These are phyloP conservation scores for Drosophila suboccidentalis DNA, from an alignment of 2,888 invertebrate genomes.

Conservation along the genomic window DNA sequence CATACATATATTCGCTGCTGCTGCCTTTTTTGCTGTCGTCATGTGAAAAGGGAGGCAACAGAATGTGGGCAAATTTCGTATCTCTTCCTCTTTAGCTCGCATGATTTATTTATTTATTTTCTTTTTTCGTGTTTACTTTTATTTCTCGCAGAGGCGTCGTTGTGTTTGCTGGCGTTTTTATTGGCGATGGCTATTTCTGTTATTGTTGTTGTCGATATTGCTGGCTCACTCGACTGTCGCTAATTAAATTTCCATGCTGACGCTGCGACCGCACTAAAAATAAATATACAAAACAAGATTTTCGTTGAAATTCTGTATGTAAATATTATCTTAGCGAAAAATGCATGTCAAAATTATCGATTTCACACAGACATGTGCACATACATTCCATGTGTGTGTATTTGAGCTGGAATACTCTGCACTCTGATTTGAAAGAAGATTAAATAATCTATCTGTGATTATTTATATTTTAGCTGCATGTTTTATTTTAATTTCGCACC, in stretches of 20 bases:
- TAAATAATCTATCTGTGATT: neutral
- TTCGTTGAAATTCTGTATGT: constrained; percentile 40
- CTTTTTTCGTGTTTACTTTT: constrained; percentile 51
- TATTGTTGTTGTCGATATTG: constrained; percentile 21
- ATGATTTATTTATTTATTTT: constrained; percentile 43
- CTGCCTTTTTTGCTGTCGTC: constrained; percentile 69
- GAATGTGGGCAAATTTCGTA: constrained; percentile 32
- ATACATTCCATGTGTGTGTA: neutral
- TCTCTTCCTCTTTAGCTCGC: constrained; percentile 36
- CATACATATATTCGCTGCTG: constrained; percentile 17
- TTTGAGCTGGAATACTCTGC: neutral
- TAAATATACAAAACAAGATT: constrained; percentile 64
- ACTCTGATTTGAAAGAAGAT: neutral
- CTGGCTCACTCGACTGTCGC: constrained; percentile 62
- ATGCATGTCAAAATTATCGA: constrained; percentile 29
- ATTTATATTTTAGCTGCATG: neutral
- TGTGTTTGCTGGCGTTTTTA: constrained; percentile 28
- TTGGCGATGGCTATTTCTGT: constrained; percentile 7
- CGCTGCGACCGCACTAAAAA: constrained; percentile 72
- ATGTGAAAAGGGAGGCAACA: constrained; percentile 56
- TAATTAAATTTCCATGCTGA: constrained; percentile 80
- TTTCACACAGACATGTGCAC: constrained; percentile 1
- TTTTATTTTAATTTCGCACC: constrained; percentile 5
- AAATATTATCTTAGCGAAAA: constrained; percentile 46
- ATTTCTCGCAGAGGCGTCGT: constrained; percentile 31